Evolutionary conservation across 2,888 invertebrate species (phyloP).

Genomic region (Pterostichus madidus): DNA sequence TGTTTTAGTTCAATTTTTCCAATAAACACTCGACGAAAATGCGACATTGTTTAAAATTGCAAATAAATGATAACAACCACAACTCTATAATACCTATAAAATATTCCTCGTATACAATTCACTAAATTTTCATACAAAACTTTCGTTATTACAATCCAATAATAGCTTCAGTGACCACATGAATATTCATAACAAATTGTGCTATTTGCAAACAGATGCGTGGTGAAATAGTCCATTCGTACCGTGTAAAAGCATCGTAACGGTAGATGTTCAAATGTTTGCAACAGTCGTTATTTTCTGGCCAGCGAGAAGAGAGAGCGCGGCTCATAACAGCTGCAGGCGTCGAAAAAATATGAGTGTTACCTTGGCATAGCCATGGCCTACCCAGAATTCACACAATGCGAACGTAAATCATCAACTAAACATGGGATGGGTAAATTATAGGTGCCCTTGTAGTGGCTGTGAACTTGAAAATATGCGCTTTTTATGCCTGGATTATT

Average conservation of each 20-base stretch:
- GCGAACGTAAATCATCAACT: conserved; percentile 17
- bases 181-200: conserved; percentile 24
- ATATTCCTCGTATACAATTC: not conserved
- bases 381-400: conserved; percentile 49
- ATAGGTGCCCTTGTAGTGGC: conserved; percentile 36
- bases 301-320: too few species aligned
- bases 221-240: conserved; percentile 13
- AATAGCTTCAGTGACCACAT: not conserved
- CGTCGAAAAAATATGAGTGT: conserved; percentile 30
- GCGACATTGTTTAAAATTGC: conserved; percentile 1
- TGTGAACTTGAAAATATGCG: conserved; percentile 40
- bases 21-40: not conserved
- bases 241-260: conserved; percentile 24
- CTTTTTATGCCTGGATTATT: conserved; percentile 28
- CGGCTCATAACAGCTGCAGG: conserved; percentile 31
- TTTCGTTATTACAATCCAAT: conserved; percentile 7
- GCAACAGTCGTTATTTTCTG: conserved; percentile 42
- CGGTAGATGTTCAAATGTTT: conserved; percentile 34
- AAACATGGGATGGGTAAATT: conserved; percentile 37
- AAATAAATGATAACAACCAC: conserved; percentile 5
- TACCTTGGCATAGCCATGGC: not conserved
- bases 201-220: not conserved
- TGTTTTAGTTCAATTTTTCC: not conserved
- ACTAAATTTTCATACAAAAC: conserved; percentile 7
- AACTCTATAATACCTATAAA: not conserved